A percentile compares a stretch with the other conserved stretches of the same genome.
phyloP scores from a whole-genome alignment of 2,797 vertebrate genomes.

The Fistularia commersonii region DNA sequence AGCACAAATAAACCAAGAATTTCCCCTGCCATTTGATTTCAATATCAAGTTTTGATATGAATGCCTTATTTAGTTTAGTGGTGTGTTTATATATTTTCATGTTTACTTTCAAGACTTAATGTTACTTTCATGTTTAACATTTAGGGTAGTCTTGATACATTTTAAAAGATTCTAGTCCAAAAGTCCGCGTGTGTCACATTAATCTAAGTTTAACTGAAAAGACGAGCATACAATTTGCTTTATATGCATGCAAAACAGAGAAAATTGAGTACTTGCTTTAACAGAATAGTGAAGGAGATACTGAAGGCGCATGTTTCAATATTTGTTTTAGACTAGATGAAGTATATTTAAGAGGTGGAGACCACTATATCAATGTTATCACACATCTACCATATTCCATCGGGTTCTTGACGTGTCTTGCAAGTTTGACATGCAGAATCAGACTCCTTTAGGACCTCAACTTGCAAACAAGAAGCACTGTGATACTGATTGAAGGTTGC shows the following conservation, averaged over 20 bases:
- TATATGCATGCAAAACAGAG: background rate
- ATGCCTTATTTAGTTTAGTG: too few species aligned
- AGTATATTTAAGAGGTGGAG: constrained; percentile 47
- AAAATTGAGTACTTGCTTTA: background rate
- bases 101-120: too few species aligned
- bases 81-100: too few species aligned
- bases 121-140: too few species aligned
- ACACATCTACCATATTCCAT: constrained; percentile 37
- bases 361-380: constrained; percentile 51
- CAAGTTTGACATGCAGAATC: constrained; percentile 29
- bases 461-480: constrained; percentile 30
- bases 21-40: too few species aligned
- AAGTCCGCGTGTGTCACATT: too few species aligned
- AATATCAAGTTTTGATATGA: too few species aligned
- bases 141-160: too few species aligned
- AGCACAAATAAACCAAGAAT: too few species aligned
- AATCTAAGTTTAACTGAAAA: too few species aligned
- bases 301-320: constrained; percentile 17
- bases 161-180: too few species aligned
- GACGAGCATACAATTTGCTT: too few species aligned
- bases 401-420: constrained; percentile 25
- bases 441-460: constrained; percentile 33
- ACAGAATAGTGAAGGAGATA: background rate
- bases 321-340: constrained; percentile 36
- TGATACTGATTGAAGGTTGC: constrained; percentile 39